A percentile compares a stretch with the other conserved stretches of the same genome.
These are phyloP conservation scores for Acleris literana DNA, from an alignment of 2,888 invertebrate species.

Conservation along the genomic window DNA sequence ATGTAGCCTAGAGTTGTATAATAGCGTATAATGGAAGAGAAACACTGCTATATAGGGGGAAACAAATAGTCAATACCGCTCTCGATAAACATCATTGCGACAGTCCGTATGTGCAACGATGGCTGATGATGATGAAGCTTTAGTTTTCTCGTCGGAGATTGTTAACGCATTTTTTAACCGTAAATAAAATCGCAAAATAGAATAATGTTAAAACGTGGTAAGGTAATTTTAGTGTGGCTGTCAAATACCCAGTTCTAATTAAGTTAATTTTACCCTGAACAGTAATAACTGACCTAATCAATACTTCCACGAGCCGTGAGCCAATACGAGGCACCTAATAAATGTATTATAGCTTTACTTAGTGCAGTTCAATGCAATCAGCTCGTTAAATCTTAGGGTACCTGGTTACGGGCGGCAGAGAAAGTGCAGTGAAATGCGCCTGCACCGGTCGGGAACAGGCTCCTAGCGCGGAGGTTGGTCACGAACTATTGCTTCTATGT, in stretches of 20 bases:
- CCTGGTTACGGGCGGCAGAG: slow-evolving; percentile 49
- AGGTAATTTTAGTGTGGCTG: too few species aligned
- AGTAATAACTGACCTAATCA: too few species aligned
- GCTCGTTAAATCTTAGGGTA: slow-evolving; percentile 30
- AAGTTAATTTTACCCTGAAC: too few species aligned
- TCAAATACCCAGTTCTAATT: too few species aligned
- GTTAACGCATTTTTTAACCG: too few species aligned
- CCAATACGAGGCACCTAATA: not conserved
- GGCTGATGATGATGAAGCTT: not conserved
- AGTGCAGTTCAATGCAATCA: slow-evolving; percentile 11
- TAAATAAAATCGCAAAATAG: too few species aligned
- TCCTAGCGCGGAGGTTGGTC: slow-evolving; percentile 53
- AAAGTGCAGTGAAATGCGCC: slow-evolving; percentile 59
- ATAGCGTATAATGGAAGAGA: slow-evolving; percentile 23
- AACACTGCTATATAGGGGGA: slow-evolving; percentile 13
- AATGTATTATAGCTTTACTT: not conserved
- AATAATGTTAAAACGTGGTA: too few species aligned
- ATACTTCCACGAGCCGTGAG: too few species aligned
- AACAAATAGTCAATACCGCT: slow-evolving; percentile 8
- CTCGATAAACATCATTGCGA: slow-evolving; percentile 1
- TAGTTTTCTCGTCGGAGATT: not conserved
- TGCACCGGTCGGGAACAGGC: slow-evolving; percentile 37
- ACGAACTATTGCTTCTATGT: slow-evolving; percentile 45
- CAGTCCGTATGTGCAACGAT: not conserved
- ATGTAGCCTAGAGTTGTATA: slow-evolving; percentile 23